Evolutionary conservation across 2,888 invertebrate species (phyloP).

Genomic region (Amiota minor): DNA sequence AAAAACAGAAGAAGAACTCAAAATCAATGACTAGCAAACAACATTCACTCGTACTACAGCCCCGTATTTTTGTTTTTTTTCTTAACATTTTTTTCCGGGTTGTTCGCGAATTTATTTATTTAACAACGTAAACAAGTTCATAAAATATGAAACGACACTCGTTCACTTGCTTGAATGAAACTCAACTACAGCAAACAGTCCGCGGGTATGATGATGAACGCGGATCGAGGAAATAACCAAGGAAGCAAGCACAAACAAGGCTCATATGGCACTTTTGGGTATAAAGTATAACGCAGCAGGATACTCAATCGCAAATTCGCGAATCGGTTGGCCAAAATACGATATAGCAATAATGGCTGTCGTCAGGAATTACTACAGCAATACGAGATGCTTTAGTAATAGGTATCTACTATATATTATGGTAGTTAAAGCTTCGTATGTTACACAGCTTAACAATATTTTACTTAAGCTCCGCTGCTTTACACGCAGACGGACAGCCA

Average conservation of each 20-base stretch:
- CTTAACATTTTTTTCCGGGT: not conserved
- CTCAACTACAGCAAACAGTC: constrained; percentile 7
- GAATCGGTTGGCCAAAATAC: not conserved
- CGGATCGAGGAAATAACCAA: too few species aligned
- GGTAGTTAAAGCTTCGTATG: constrained; percentile 3
- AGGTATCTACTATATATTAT: not conserved
- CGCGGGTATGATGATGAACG: not conserved
- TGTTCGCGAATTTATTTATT: constrained; percentile 26
- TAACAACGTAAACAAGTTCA: constrained; percentile 28
- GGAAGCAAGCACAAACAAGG: not conserved
- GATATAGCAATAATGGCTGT: not conserved
- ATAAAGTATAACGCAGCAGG: not conserved
- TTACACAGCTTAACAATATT: constrained; percentile 14
- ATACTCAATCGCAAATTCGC: not conserved
- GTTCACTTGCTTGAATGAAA: not conserved
- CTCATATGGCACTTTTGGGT: not conserved
- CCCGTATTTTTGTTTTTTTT: too few species aligned
- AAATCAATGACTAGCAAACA: too few species aligned
- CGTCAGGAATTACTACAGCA: not conserved
- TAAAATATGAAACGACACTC: constrained; percentile 21
- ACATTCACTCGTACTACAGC: too few species aligned
- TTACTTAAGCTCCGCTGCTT: too few species aligned
- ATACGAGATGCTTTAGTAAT: not conserved
- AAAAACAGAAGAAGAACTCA: too few species aligned
- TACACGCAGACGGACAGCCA: too few species aligned